Conservation (phyloP, 2,113 vertebrate species). For the Turnix velox region DNA sequence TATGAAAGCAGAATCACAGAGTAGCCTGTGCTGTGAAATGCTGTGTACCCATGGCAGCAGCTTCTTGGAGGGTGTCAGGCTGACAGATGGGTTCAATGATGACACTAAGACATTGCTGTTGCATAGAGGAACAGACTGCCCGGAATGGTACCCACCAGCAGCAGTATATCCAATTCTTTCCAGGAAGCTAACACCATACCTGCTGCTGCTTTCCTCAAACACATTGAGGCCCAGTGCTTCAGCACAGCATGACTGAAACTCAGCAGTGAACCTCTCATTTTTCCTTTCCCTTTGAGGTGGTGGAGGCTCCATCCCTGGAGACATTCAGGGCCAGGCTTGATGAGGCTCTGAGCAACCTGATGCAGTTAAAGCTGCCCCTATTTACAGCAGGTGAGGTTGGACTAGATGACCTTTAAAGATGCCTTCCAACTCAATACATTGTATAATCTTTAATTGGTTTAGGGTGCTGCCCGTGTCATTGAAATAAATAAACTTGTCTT, state of each 20-base stretch:
- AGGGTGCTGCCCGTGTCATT: neutral
- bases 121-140: neutral
- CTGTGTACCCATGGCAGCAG: neutral
- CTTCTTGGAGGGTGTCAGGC: neutral
- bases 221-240: accelerated
- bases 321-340: too few relatives aligned
- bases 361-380: too few relatives aligned
- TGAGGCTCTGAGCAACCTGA: too few relatives aligned
- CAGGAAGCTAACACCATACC: accelerated
- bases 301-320: too few relatives aligned
- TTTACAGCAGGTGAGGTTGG: too few relatives aligned
- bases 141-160: neutral
- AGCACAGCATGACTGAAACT: neutral
- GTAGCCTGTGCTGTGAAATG: neutral
- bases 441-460: neutral
- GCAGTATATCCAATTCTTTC: too few relatives aligned
- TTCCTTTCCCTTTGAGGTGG: too few relatives aligned
- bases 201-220: accelerated
- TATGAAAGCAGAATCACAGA: neutral
- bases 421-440: too few relatives aligned
- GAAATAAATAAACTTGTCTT: neutral
- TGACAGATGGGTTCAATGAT: neutral
- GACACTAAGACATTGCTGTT: accelerated
- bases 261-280: neutral
- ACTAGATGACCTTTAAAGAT: too few relatives aligned